Conservation (phyloP, 2,113 vertebrate genomes). For the Hydropotes inermis region DNA sequence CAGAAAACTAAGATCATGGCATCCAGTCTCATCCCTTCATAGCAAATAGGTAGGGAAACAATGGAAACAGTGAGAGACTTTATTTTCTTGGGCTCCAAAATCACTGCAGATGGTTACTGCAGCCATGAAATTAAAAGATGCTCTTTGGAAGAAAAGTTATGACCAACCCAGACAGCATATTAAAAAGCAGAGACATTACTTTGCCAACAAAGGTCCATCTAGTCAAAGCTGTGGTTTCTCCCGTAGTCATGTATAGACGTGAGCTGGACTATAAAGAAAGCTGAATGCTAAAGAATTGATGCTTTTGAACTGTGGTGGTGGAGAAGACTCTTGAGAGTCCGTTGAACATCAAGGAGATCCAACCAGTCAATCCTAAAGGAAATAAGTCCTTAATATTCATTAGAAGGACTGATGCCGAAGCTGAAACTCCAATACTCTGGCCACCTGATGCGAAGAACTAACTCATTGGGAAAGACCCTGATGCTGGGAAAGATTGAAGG, state of each 20-base stretch:
- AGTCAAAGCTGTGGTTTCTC: neutral
- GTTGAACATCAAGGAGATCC: neutral
- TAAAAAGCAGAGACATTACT: neutral
- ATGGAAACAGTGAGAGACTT: neutral
- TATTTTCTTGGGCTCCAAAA: neutral
- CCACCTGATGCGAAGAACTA: neutral
- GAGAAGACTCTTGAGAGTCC: neutral
- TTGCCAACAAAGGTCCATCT: neutral
- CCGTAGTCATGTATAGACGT: neutral
- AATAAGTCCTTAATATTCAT: neutral
- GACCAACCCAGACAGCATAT: neutral
- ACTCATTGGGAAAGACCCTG: neutral
- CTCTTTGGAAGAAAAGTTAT: neutral
- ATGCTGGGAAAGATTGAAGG: neutral
- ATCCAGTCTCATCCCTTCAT: neutral
- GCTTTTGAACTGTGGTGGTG: neutral
- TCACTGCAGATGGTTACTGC: neutral
- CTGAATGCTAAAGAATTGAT: neutral
- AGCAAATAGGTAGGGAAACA: neutral
- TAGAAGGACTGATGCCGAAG: neutral
- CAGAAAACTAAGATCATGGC: neutral
- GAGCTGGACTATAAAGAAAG: neutral
- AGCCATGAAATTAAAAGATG: neutral
- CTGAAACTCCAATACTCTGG: neutral
- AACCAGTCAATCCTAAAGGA: neutral